Evolutionary conservation across 2,113 vertebrate genomes (phyloP), one percentile per base, ranked within the genome.

Genomic region (Elephas maximus): DNA sequence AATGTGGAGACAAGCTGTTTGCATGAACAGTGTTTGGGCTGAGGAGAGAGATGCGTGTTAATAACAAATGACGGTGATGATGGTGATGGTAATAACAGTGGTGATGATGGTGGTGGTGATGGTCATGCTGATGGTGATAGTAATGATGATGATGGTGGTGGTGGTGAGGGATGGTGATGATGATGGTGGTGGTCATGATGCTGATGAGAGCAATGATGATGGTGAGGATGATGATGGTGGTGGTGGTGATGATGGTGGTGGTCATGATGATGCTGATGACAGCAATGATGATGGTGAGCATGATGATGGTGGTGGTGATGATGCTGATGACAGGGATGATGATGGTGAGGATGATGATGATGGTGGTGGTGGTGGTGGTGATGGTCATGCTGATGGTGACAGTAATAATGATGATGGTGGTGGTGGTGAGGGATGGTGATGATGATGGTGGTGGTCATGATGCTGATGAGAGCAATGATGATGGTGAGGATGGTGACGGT

Each of bases 51-150:
- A 23, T 5, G 15, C 15, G 1, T 8, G 5, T 1, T 0, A 0
- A 4, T 17, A 15, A 41, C n/a, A 17, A 26, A 26, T 2, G 33
- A 18, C 37, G 33, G 17, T 71, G 79, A n/a, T 6, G 73, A n/a
- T 10, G 11, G n/a, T 2, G 3, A 8, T 28, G 8, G 48, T 0
- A 2, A 0, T 2, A 1, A 3, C 1, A 1, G 28, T 6, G 33
- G 11, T n/a, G 33, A 18, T 71, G 51, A 24, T 6, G 62, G 21
- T 2, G 10, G 33, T 5, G 1, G 4, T 4, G 2, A 17, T 12
- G 6, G n/a, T 0, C 1, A 1, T 1, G 44, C 2, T 71, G 69
- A 37, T n/a, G n/a, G 33, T 18, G n/a, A 8, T n/a, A 2, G 10
- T 73, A 17, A 20, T 73, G 69, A 33, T 18, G 33, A 37, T 37